Percentiles rank a stretch among this genome's conserved stretches.
These are phyloP conservation scores for Dolichopus griseipennis DNA, from an alignment of 2,888 invertebrate genomes.

Conservation along the genomic window DNA sequence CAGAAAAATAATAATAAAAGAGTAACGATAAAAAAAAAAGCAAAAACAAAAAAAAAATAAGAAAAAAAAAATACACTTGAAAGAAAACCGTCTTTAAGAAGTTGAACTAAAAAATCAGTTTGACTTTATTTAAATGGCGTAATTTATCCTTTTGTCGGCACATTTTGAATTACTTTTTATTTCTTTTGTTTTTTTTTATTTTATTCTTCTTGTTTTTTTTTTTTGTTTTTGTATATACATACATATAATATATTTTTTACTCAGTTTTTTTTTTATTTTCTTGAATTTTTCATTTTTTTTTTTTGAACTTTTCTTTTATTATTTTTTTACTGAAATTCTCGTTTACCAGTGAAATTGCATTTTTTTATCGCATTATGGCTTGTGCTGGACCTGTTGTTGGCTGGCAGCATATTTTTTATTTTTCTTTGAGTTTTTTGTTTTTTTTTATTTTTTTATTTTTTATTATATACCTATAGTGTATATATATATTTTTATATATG, in stretches of 20 bases:
- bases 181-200: not conserved
- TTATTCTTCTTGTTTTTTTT: too few species aligned
- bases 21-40: not conserved
- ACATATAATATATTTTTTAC: too few species aligned
- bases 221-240: too few species aligned
- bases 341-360: conserved; percentile 4
- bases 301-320: not conserved
- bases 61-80: not conserved
- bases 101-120: conserved; percentile 21
- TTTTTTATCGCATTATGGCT: conserved; percentile 4
- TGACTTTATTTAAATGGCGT: conserved; percentile 27
- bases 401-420: conserved; percentile 6
- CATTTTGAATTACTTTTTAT: conserved; percentile 15
- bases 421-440: not conserved
- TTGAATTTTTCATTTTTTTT: not conserved
- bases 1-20: not conserved
- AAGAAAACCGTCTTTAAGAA: conserved; percentile 6
- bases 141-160: conserved; percentile 26
- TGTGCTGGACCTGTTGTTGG: conserved; percentile 4
- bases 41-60: too few species aligned
- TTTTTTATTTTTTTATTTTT: not conserved
- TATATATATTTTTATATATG: too few species aligned
- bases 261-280: not conserved
- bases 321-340: not conserved
- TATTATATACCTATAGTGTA: too few species aligned